Base-by-base conservation (phyloP, 2,888 invertebrate genomes). In the Ditula angustiorana region DNA sequence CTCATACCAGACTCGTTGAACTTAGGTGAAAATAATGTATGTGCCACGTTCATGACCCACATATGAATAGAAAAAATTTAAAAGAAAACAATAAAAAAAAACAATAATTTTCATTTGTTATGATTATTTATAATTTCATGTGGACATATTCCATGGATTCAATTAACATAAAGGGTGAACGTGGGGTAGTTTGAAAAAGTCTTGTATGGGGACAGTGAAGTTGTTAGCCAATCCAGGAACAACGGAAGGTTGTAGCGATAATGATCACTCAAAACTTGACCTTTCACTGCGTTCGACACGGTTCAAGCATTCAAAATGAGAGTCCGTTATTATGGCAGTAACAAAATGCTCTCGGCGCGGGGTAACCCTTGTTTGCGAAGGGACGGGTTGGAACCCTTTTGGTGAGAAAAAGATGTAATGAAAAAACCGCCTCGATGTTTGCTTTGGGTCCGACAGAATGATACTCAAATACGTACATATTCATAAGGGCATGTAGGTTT, bases 351-450 rank as follows among this genome's bases (percentile, higher is more conserved):
- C 41, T 55, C 35, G 21, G n/a, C 21, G 7, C 33, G 7, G 41
- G 19, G 13, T 16, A 16, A 55, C 55, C 37, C 55, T 55, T 41
- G 55, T 55, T 55, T 55, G 55, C 16, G 5, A 21, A 52, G 33
- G 24, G 55, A 16, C 26, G 55, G 30, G 21, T 13, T 24, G 13
- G 23, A 26, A 55, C 55, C 55, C 28, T 55, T 55, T 55, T 24
- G 11, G 13, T 13, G 19, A 11, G 19, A 55, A 53, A 52, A 55
- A 26, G 55, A 53, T 30, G 52, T 37, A 41, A 55, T 55, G 41
- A 55, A 41, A 52, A 55, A 55, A 24, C 41, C 41, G 26, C 55
- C 26, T 26, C 41, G 26, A 41, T 55, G 26, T 55, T 55, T 55
- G 26, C 37, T n/a, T 26, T 16, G 16, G 37, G 41, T 23, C 19